Conservation (phyloP, 2,888 invertebrate genomes). For the Euplagia quadripunctaria region DNA sequence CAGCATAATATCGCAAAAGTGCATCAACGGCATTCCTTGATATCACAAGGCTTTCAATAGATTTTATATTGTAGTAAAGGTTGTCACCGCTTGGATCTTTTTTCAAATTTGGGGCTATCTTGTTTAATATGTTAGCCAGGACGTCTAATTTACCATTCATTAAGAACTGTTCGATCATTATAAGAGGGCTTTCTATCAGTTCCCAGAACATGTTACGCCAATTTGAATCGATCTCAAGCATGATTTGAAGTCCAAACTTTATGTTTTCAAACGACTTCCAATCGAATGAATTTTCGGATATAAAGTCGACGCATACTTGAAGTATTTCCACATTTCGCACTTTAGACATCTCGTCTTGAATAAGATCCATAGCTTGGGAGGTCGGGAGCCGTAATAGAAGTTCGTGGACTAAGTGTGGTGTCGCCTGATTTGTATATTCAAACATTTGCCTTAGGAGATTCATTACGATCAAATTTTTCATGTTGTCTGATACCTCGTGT, state of each 20-base stretch:
- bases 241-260: conserved; percentile 90
- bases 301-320: conserved; percentile 89
- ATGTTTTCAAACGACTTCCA: conserved; percentile 88
- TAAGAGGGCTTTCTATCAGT: conserved; percentile 90
- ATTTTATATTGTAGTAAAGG: conserved; percentile 88
- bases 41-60: conserved; percentile 85
- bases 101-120: conserved; percentile 81
- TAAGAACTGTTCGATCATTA: conserved; percentile 94
- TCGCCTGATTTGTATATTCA: conserved; percentile 81
- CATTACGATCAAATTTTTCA: conserved; percentile 84
- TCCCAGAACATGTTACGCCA: conserved; percentile 89
- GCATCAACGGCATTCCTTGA: conserved; percentile 90
- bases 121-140: conserved; percentile 88
- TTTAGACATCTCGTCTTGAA: conserved; percentile 89
- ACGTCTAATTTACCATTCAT: conserved; percentile 94
- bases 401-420: conserved; percentile 78
- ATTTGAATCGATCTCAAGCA: conserved; percentile 87
- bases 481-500: conserved; percentile 87
- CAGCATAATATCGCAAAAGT: conserved; percentile 91
- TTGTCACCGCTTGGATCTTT: conserved; percentile 82
- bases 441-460: conserved; percentile 87
- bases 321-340: conserved; percentile 89
- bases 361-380: conserved; percentile 87
- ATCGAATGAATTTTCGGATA: conserved; percentile 84
- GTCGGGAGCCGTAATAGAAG: conserved; percentile 88